phyloP scores from a whole-genome alignment of 1,140 invertebrate species.

The Aphaenogaster floridana region DNA sequence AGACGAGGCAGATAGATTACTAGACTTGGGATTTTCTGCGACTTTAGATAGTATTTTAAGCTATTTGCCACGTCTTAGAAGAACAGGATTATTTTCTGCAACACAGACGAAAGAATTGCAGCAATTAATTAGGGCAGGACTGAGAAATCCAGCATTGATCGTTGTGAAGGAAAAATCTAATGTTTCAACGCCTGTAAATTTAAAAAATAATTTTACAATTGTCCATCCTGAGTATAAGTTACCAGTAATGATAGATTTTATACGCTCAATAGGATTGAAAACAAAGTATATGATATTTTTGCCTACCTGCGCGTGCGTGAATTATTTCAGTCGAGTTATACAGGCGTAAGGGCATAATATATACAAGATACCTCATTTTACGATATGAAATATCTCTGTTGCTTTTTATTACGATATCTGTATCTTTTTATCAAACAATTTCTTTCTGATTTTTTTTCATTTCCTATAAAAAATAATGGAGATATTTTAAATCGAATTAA shows the following conservation, averaged over 20 bases:
- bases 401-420: not conserved
- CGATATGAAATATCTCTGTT: not conserved
- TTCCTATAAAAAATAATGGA: not conserved
- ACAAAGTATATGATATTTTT: conserved; percentile 97
- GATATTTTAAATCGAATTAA: not conserved
- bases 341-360: conserved; percentile 83
- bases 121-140: conserved; percentile 96
- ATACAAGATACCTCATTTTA: not conserved
- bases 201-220: conserved; percentile 95
- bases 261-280: conserved; percentile 88
- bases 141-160: conserved; percentile 97
- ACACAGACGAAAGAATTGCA: conserved; percentile 99
- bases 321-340: conserved; percentile 96
- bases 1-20: conserved; percentile 98
- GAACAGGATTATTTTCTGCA: conserved; percentile 99
- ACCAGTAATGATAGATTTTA: conserved; percentile 91
- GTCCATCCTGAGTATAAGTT: conserved; percentile 93
- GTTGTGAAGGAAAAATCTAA: conserved; percentile 95
- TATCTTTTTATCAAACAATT: not conserved
- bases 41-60: conserved; percentile 96
- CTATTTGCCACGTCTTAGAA: conserved; percentile 96
- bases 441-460: not conserved
- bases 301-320: conserved; percentile 98
- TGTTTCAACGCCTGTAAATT: conserved; percentile 92
- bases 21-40: conserved; percentile 96